These are phyloP conservation scores for Champsocephalus esox DNA, from an alignment of 2,797 vertebrate species.

Conservation along the genomic window DNA sequence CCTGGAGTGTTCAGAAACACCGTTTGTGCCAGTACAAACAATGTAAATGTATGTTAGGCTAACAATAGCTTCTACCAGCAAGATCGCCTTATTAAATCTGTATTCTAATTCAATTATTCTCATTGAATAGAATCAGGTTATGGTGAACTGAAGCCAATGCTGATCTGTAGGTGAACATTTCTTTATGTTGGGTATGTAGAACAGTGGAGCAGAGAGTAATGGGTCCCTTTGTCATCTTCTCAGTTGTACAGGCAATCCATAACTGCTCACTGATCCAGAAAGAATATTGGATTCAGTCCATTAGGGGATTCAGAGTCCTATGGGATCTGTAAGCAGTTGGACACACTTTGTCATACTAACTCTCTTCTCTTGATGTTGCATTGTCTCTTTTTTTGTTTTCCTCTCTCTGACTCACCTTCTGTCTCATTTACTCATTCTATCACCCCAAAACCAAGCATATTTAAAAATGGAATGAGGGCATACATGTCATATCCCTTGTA, in stretches of 20 bases:
- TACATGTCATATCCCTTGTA: slow-evolving; percentile 25
- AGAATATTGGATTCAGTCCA: slow-evolving; percentile 53
- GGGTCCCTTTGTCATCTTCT: slow-evolving; percentile 56
- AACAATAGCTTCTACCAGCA: not conserved
- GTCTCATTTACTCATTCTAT: not conserved
- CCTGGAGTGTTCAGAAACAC: not conserved
- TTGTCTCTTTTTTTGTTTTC: slow-evolving; percentile 3
- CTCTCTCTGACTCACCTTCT: slow-evolving; percentile 4
- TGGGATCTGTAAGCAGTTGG: slow-evolving; percentile 57
- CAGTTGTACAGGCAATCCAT: slow-evolving; percentile 53
- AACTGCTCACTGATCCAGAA: slow-evolving; percentile 67
- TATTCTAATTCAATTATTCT: not conserved
- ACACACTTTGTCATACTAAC: slow-evolving; percentile 20
- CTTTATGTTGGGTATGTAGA: slow-evolving; percentile 32
- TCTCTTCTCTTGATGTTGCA: slow-evolving; percentile 24
- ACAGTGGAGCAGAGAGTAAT: slow-evolving; percentile 48
- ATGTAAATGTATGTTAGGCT: not conserved
- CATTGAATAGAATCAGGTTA: not conserved
- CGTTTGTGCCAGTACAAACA: not conserved
- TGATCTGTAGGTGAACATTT: not conserved
- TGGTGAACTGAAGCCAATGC: not conserved
- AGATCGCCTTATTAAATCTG: not conserved
- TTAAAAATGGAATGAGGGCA: slow-evolving; percentile 5
- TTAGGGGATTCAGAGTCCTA: slow-evolving; percentile 70
- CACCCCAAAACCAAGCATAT: slow-evolving; percentile 3